Base-by-base conservation (phyloP, 92 coral and sea anemone genomes). In the Siderastrea radians region DNA sequence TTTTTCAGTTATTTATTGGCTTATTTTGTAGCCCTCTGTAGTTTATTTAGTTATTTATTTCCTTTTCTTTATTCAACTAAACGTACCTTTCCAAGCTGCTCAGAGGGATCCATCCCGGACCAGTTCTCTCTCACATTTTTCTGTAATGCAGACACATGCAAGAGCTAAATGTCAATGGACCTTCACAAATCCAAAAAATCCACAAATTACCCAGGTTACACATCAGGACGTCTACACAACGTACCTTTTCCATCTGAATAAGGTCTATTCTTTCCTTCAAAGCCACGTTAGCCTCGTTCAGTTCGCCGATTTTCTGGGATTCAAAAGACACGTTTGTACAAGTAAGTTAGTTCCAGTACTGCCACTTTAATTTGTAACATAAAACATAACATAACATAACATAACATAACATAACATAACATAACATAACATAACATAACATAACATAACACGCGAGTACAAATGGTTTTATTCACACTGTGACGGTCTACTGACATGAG, bases 211-310 rank as follows among this genome's bases (percentile, higher is more conserved):
- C 17, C 52, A 12, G 7, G 54, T 46, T 6, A 47, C 9, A 4
- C n/a, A 49, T 47, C 7, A 5, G 43, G 4, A 7, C 38, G 11
- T 26, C 50, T n/a, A 47, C 59, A 63, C 45, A 49, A 26, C 85
- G 50, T 61, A 84, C 87, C 87, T 62, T 84, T 53, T 73, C 87
- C 72, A 61, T 38, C 73, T 94, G 92, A 47, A 92, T 64, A 60
- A 92, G 60, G 75, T 90, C 93, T 77, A 94, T 87, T 81, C 87
- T 87, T 67, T 92, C 94, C 48, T 69, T 90, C 65, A 94, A 89
- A 44, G 95, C 93, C 55, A 83, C 43, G 80, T 94, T 94, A 12
- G 94, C 82, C 51, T 90, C 94, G 82, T 92, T 91, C 62, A 94
- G 83, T 61, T 81, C 81, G 49, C 91, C 94, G 54, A 94, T 92